Base-by-base conservation (phyloP, 2,113 vertebrate genomes). In the Periophthalmus modestus region DNA sequence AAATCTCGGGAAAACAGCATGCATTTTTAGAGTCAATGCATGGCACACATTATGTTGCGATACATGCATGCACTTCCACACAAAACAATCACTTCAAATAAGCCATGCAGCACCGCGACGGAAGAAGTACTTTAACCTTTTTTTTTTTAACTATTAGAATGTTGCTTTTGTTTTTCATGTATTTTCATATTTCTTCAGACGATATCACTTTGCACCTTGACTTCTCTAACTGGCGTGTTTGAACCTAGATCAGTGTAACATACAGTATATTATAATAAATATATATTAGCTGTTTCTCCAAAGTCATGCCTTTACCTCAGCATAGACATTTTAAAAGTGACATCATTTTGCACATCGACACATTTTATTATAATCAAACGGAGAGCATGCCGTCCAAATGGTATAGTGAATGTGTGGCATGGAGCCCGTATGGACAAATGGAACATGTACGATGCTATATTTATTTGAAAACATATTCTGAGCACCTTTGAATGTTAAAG, bases 271-370 rank as follows among this genome's bases (percentile, higher is more conserved):
- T 74, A 66, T 43, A 34, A 46, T 74, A 59, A 5, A 0, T 50
- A 54, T 63, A 66, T 39, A 21, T 7, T 71, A 36, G 52, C 59
- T 77, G 34, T 50, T 33, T 67, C 43, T 80, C 72, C 67, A 86
- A 85, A 75, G 58, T 81, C 48, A 81, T 62, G 58, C 50, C 70
- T 79, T 77, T 76, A 82, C 77, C 69, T 82, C 73, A 82, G 36
- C 47, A 66, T 50, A 39, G 19, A n/a, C 70, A 23, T 75, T 33
- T 76, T 15, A 72, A 68, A n/a, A 82, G n/a, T 73, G 1, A 74
- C 69, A 61, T 67, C 74, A 55, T 57, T 83, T 86, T 87, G 80
- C 74, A 84, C 85, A 76, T 78, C 48, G 50, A 68, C 18, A 28
- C 36, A 21, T 11, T 68, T 18, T 63, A 55, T 48, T 62, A 63